Evolutionary conservation across 2,888 invertebrate species (phyloP).

Genomic region (Pheosia gnoma): DNA sequence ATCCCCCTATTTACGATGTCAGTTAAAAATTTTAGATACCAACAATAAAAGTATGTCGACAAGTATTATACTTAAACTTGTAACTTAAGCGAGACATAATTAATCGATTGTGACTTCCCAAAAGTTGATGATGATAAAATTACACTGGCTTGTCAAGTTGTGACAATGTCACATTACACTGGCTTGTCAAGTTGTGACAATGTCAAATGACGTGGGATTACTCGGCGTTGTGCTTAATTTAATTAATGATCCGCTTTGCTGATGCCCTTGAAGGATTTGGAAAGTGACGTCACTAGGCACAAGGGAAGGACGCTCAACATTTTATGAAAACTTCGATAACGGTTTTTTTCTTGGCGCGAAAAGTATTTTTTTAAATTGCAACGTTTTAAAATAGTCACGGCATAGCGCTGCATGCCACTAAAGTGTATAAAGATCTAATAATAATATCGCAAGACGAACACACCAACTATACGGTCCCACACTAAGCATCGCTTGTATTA

Average conservation of each 20-base stretch:
- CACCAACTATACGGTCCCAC: too few species aligned
- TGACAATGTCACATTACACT: conserved; percentile 8
- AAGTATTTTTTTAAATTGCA: too few species aligned
- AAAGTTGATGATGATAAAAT: conserved; percentile 5
- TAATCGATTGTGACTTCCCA: background rate
- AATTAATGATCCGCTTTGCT: conserved; percentile 4
- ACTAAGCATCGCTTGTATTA: too few species aligned
- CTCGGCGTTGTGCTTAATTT: background rate
- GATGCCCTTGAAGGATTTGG: conserved; percentile 5
- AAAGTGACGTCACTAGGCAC: background rate
- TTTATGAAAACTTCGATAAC: too few species aligned
- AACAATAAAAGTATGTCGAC: background rate
- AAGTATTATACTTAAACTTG: background rate
- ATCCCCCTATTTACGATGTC: background rate
- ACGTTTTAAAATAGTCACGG: too few species aligned
- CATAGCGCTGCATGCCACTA: too few species aligned
- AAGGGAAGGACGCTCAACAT: background rate
- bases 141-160: conserved; percentile 6
- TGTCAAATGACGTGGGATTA: conserved; percentile 7
- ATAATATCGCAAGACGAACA: too few species aligned
- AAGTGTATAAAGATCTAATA: too few species aligned
- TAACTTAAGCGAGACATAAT: background rate
- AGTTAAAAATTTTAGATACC: background rate
- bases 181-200: conserved; percentile 7
- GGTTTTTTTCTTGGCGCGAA: too few species aligned